phyloP scores from a whole-genome alignment of 2,888 invertebrate genomes.

The Sepioteuthis lessoniana region DNA sequence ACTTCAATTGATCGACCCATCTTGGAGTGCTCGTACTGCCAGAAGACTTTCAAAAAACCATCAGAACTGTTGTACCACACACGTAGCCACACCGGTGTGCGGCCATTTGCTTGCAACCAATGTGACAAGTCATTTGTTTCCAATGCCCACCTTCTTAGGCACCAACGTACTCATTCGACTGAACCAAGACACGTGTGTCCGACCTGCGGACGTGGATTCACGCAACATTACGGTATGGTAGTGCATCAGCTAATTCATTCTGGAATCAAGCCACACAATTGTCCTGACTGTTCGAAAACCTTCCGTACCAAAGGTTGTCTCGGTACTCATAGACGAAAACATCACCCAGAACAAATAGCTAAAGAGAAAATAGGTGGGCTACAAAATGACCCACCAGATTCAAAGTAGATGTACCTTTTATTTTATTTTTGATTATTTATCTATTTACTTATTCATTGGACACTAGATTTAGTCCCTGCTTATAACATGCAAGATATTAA shows the following conservation, averaged over 20 bases:
- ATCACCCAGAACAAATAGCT: neutral
- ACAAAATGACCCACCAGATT: neutral
- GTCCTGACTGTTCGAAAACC: neutral
- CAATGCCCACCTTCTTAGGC: neutral
- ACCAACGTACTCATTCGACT: neutral
- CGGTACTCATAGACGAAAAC: neutral
- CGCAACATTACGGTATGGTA: neutral
- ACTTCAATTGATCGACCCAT: neutral
- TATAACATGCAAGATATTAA: no score
- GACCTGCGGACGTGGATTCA: neutral
- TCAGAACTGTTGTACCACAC: slow-evolving; percentile 20
- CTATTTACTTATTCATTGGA: neutral
- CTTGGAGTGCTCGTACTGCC: neutral
- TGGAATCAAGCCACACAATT: neutral
- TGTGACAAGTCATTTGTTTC: neutral
- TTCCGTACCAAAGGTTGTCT: neutral
- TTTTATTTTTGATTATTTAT: no score
- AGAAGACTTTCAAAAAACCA: neutral
- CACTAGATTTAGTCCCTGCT: no score
- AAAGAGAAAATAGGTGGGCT: neutral
- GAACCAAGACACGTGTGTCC: neutral
- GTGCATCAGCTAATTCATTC: neutral
- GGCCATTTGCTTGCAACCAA: neutral
- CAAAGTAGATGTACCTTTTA: no score
- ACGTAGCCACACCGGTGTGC: neutral